A percentile compares a stretch with the other conserved stretches of the same genome.
Conservation (phyloP, 2,113 vertebrate species). For the Zosterops japonicus region DNA sequence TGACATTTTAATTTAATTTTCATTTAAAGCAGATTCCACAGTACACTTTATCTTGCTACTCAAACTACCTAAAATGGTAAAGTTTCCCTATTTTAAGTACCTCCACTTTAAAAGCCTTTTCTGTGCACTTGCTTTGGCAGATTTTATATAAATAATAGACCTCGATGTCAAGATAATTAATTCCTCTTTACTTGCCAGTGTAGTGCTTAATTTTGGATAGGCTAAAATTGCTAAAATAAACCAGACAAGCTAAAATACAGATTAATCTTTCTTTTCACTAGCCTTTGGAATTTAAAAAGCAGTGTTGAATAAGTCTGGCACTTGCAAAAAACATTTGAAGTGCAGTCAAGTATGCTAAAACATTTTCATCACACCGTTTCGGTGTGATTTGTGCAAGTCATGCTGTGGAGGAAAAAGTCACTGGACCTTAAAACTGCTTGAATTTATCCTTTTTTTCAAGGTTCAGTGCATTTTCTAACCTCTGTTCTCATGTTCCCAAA, state of each 20-base stretch:
- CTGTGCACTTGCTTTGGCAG: background rate
- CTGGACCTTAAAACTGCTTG: slow-evolving; percentile 26
- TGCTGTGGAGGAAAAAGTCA: slow-evolving; percentile 23
- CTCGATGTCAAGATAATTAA: background rate
- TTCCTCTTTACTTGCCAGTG: background rate
- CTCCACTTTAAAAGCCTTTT: background rate
- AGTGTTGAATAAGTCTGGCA: background rate
- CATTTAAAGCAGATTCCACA: background rate
- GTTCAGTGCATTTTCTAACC: slow-evolving; percentile 22
- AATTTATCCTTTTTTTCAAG: slow-evolving; percentile 36
- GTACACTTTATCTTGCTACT: background rate
- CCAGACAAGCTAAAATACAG: background rate
- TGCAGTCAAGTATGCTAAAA: background rate
- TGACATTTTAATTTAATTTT: background rate
- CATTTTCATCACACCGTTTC: background rate
- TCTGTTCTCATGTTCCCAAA: slow-evolving; percentile 8
- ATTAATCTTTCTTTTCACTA: background rate
- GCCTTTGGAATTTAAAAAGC: background rate
- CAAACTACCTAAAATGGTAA: background rate
- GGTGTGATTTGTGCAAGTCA: slow-evolving; percentile 28
- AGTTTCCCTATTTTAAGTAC: background rate
- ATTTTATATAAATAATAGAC: background rate
- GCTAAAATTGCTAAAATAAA: background rate
- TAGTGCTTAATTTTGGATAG: background rate
- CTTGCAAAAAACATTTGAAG: background rate